Conservation (phyloP, 2,113 vertebrate species). For the Lycaon pictus region DNA sequence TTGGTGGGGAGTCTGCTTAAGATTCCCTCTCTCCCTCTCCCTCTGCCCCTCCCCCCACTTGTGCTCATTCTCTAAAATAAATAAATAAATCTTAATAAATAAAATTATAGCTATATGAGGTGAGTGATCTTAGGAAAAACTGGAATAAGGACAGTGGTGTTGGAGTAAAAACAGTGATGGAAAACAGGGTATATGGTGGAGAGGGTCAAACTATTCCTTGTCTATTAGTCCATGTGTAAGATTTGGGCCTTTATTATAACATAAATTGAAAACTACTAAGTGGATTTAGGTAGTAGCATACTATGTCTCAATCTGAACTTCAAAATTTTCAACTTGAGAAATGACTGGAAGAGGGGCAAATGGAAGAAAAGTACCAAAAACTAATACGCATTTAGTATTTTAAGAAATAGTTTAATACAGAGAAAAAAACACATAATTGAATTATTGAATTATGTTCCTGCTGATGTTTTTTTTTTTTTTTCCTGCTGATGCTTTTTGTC, state of each 20-base stretch:
- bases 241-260: neutral
- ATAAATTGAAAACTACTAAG: neutral
- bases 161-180: neutral
- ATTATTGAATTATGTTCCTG: neutral
- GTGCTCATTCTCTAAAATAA: neutral
- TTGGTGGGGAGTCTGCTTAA: neutral
- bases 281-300: neutral
- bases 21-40: neutral
- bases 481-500: neutral
- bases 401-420: conserved; percentile 51
- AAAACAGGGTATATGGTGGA: neutral
- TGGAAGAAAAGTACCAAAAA: neutral
- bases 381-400: neutral
- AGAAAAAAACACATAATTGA: neutral
- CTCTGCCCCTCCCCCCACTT: neutral
- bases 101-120: conserved; percentile 4
- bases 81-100: neutral
- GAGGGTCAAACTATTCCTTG: neutral
- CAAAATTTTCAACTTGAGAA: neutral
- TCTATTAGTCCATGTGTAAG: neutral
- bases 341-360: neutral
- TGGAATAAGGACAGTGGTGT: neutral
- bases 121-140: neutral
- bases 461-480: neutral
- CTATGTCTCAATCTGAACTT: neutral